These are phyloP conservation scores for Nemotelus pantherinus DNA, from an alignment of 2,888 invertebrate genomes.

Conservation along the genomic window DNA sequence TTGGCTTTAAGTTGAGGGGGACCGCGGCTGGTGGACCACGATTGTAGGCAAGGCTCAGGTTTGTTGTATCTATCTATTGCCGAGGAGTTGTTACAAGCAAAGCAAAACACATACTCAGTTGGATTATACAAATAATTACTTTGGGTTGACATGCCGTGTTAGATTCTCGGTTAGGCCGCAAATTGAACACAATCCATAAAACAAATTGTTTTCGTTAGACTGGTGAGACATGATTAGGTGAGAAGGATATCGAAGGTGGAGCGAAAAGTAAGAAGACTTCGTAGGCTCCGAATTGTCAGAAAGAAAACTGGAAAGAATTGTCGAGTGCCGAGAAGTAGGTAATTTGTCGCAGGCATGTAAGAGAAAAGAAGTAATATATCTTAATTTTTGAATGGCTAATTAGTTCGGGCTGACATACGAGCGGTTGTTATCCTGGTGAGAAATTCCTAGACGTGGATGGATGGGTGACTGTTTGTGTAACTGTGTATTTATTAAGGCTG, in stretches of 20 bases:
- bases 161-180: constrained; percentile 33
- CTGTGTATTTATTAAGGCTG: no score
- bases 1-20: no score
- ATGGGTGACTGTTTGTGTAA: no score
- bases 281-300: not conserved
- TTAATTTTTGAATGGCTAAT: not conserved
- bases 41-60: no score
- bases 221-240: constrained; percentile 9
- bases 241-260: not conserved
- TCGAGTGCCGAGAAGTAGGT: no score
- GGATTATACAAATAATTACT: constrained; percentile 40
- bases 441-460: no score
- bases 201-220: constrained; percentile 36
- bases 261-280: not conserved
- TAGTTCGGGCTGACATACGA: not conserved
- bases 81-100: not conserved
- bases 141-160: constrained; percentile 37
- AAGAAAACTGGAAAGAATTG: no score
- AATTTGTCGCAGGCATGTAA: not conserved
- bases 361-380: not conserved
- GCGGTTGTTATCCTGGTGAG: no score
- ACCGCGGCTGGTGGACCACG: no score
- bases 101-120: not conserved
- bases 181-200: constrained; percentile 39
- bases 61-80: not conserved